These are phyloP conservation scores for Mus minutoides DNA, from an alignment of 2,797 vertebrate genomes.

Conservation along the genomic window DNA sequence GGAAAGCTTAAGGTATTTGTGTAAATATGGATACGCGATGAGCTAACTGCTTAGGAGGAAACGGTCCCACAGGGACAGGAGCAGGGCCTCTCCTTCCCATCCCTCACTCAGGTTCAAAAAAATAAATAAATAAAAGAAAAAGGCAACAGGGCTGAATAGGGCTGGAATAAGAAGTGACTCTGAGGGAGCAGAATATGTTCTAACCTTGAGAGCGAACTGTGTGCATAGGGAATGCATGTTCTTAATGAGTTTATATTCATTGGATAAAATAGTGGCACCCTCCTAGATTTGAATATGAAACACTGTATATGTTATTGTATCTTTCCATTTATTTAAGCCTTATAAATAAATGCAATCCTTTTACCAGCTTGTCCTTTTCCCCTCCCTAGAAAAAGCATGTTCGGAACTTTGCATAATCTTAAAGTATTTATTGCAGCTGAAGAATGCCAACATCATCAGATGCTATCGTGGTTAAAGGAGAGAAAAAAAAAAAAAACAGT, in stretches of 20 bases:
- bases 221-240: background rate
- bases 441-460: constrained; percentile 28
- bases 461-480: background rate
- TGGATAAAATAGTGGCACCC: background rate
- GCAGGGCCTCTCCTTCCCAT: background rate
- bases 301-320: background rate
- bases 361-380: constrained; percentile 2
- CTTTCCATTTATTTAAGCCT: constrained; percentile 23
- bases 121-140: constrained; percentile 45
- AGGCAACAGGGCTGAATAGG: background rate
- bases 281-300: background rate
- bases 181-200: background rate
- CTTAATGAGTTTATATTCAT: background rate
- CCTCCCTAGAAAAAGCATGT: constrained; percentile 21
- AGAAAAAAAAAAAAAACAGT: background rate
- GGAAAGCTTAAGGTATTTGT: constrained; percentile 15
- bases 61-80: background rate
- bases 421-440: background rate
- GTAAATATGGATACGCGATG: background rate
- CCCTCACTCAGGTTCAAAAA: background rate
- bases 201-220: background rate
- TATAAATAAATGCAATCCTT: constrained; percentile 29
- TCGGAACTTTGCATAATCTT: constrained; percentile 38
- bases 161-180: background rate
- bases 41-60: constrained; percentile 28